These are phyloP conservation scores for Ammodytes dubius DNA, from an alignment of 2,113 vertebrate species.

Conservation along the genomic window DNA sequence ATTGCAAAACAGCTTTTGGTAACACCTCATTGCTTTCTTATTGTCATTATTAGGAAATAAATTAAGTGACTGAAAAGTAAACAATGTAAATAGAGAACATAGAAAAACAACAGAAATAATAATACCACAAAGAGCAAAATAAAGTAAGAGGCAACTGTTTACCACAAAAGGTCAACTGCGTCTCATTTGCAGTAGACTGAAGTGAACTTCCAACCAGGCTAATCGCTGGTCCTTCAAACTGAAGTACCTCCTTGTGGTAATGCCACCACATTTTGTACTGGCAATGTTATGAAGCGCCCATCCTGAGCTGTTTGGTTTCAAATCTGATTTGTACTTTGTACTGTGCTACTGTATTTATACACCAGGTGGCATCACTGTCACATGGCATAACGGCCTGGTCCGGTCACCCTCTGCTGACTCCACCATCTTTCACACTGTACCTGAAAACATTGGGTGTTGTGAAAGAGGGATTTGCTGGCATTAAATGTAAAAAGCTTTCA, in stretches of 20 bases:
- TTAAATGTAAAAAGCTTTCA: slow-evolving; percentile 20
- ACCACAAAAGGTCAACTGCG: slow-evolving; percentile 44
- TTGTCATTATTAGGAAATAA: slow-evolving; percentile 79
- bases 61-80: slow-evolving; percentile 79
- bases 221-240: slow-evolving; percentile 24
- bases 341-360: slow-evolving; percentile 57
- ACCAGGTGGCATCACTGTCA: slow-evolving; percentile 72
- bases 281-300: slow-evolving; percentile 15
- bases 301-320: slow-evolving; percentile 1
- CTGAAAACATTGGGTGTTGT: slow-evolving; percentile 23
- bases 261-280: slow-evolving; percentile 24
- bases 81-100: slow-evolving; percentile 68
- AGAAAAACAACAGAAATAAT: slow-evolving; percentile 59
- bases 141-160: slow-evolving; percentile 61
- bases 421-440: slow-evolving; percentile 18
- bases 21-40: slow-evolving; percentile 72
- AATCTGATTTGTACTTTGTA: slow-evolving; percentile 1
- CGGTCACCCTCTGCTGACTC: slow-evolving; percentile 35
- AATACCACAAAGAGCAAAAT: slow-evolving; percentile 46
- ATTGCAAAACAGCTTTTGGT: slow-evolving; percentile 85
- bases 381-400: slow-evolving; percentile 20
- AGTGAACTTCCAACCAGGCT: slow-evolving; percentile 36
- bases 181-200: slow-evolving; percentile 42
- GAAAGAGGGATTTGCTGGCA: slow-evolving; percentile 19
- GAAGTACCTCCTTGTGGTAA: slow-evolving; percentile 32